Conservation (phyloP, 2,888 invertebrate genomes). For the Schizotus pectinicornis region DNA sequence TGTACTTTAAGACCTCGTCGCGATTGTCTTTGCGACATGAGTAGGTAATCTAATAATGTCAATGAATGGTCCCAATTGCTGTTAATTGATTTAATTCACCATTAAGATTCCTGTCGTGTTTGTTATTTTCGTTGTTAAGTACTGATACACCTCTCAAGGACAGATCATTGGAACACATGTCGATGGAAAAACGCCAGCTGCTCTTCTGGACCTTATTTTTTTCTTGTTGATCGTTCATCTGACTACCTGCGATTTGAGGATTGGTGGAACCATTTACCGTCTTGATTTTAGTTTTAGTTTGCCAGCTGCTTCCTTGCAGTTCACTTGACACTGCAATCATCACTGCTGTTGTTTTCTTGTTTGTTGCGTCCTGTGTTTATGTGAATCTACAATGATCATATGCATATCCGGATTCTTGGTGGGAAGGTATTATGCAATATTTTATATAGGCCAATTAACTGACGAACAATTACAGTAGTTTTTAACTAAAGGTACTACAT, state of each 20-base stretch:
- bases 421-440: constrained; percentile 59
- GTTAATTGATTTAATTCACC: constrained; percentile 24
- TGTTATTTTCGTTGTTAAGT: constrained; percentile 1
- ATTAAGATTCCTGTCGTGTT: constrained; percentile 18
- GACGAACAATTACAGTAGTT: constrained; percentile 3
- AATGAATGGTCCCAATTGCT: constrained; percentile 21
- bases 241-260: constrained; percentile 55
- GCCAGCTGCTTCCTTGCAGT: constrained; percentile 52
- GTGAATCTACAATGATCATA: constrained; percentile 61
- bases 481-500: constrained; percentile 3
- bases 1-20: constrained; percentile 12
- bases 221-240: constrained; percentile 29
- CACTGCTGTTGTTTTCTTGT: constrained; percentile 31
- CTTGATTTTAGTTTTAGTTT: constrained; percentile 48
- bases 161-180: constrained; percentile 24
- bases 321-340: constrained; percentile 12
- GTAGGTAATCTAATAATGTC: constrained; percentile 25
- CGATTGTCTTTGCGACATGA: constrained; percentile 9
- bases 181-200: constrained; percentile 42
- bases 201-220: constrained; percentile 38
- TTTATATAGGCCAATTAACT: not conserved
- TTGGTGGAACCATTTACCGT: constrained; percentile 41
- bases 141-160: too few relatives aligned
- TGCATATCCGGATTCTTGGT: constrained; percentile 68
- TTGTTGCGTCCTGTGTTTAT: constrained; percentile 34